Base-by-base conservation (phyloP, 2,888 invertebrate species). In the Aplocera efformata region DNA sequence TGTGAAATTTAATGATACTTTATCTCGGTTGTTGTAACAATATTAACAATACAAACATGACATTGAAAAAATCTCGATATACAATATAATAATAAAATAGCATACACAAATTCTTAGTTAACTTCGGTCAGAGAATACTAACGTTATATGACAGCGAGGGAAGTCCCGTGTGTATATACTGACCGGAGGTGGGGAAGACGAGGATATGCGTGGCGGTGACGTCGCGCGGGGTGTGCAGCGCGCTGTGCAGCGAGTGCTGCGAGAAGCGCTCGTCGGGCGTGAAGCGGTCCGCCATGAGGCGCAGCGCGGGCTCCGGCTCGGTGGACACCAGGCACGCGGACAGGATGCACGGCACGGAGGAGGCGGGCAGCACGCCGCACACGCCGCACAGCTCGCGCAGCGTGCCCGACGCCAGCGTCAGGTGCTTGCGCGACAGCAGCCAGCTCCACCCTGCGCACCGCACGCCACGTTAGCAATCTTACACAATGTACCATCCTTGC, bases 311-410 rank as follows among this genome's bases (percentile, higher is more conserved):
- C 79, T 98, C 98, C 27, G 97, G 95, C 82, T 99, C 98, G 44
- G 98, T 91, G 50, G 98, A 98, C 28, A 99, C 97, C 39, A 99
- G 91, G 81, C 99, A 99, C n/a, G 99, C 99, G 56, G 98, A 98
- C 54, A 99, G 90, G 58, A 99, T 96, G 75, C 96, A 94, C 0
- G 99, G 98, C 52, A 93, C 94, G 51, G 94, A 94, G 48, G 90
- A 90, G 7, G 95, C 94, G 79, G 94, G 94, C 80, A 96, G 90
- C 51, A 95, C 90, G 36, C 92, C 90, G 83, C 98, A 99, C 80
- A 95, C 94, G 63, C 92, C 92, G 85, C 98, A 99, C 66, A 96
- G 92, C 63, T 98, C 97, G 67, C 96, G 95, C 60, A 99, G 89
- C 72, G 94, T 93, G 66, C 94, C 94, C 41, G 97, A 97, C 10